These are phyloP conservation scores for Acrobasis repandana DNA, from an alignment of 2,888 invertebrate species.

Conservation along the genomic window DNA sequence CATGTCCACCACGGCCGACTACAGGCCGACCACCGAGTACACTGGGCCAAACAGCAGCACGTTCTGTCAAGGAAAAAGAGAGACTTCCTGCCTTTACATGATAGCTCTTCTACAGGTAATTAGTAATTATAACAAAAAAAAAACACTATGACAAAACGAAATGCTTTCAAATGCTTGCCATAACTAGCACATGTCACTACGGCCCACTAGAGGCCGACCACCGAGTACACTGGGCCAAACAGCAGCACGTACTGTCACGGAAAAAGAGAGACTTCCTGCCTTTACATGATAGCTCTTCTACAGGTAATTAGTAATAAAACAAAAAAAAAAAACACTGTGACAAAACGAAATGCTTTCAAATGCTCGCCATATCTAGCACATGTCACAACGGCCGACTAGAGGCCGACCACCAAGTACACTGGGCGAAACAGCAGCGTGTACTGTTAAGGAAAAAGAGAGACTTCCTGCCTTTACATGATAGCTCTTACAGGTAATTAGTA, in stretches of 20 bases:
- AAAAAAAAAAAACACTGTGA: too few species aligned
- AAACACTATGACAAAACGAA: too few species aligned
- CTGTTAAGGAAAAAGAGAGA: conserved; percentile 92
- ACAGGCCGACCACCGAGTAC: conserved; percentile 88
- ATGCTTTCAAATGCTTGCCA: too few species aligned
- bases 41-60: conserved; percentile 92
- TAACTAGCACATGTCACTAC: conserved; percentile 87
- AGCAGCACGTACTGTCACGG: conserved; percentile 90
- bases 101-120: conserved; percentile 59
- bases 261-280: conserved; percentile 90
- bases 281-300: conserved; percentile 50
- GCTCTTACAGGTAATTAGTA: conserved; percentile 53
- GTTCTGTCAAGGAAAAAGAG: conserved; percentile 91
- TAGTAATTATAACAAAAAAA: neutral
- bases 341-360: too few species aligned
- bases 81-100: conserved; percentile 83
- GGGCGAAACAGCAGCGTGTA: conserved; percentile 92
- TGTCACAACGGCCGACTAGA: conserved; percentile 87
- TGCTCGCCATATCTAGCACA: conserved; percentile 82
- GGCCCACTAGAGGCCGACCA: conserved; percentile 87
- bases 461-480: conserved; percentile 74
- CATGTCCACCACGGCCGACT: conserved; percentile 87
- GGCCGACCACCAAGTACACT: conserved; percentile 89
- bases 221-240: conserved; percentile 91
- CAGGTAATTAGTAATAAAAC: conserved; percentile 47